Evolutionary conservation across 2,113 vertebrate species (phyloP).

Genomic region (Cricetomys ansorgei): DNA sequence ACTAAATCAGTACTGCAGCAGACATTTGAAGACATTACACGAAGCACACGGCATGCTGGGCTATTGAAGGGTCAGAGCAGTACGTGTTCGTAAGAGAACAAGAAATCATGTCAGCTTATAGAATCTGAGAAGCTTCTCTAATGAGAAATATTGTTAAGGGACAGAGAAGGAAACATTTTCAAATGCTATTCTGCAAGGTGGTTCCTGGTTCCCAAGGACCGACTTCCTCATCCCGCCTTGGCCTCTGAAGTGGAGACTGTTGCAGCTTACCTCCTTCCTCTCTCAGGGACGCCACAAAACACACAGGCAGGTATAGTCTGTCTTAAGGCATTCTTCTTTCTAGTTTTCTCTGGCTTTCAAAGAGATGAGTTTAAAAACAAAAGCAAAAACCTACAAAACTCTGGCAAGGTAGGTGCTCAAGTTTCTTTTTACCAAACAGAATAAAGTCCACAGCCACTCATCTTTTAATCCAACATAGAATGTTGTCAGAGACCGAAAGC

Average conservation of each 20-base stretch:
- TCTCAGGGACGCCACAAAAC: too few relatives aligned
- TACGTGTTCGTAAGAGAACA: not conserved
- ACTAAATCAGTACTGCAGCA: not conserved
- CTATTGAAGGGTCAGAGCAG: not conserved
- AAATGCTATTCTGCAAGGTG: not conserved
- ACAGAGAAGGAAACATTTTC: not conserved
- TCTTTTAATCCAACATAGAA: not conserved
- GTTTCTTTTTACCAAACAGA: not conserved
- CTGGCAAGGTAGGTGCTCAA: too few relatives aligned
- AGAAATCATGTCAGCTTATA: not conserved
- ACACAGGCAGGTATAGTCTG: too few relatives aligned
- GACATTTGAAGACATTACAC: too few relatives aligned
- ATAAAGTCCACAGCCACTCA: not conserved
- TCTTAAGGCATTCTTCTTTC: too few relatives aligned
- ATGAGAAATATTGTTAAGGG: not conserved
- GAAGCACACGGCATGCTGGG: too few relatives aligned
- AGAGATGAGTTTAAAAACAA: too few relatives aligned
- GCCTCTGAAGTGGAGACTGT: too few relatives aligned
- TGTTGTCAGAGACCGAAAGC: not conserved
- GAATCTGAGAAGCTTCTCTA: not conserved
- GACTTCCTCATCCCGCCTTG: not conserved
- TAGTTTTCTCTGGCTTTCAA: too few relatives aligned
- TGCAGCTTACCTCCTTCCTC: too few relatives aligned
- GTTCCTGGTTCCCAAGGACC: not conserved
- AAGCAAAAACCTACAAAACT: too few relatives aligned